Conservation (phyloP, 1,140 invertebrate species). For the Patella vulgata region DNA sequence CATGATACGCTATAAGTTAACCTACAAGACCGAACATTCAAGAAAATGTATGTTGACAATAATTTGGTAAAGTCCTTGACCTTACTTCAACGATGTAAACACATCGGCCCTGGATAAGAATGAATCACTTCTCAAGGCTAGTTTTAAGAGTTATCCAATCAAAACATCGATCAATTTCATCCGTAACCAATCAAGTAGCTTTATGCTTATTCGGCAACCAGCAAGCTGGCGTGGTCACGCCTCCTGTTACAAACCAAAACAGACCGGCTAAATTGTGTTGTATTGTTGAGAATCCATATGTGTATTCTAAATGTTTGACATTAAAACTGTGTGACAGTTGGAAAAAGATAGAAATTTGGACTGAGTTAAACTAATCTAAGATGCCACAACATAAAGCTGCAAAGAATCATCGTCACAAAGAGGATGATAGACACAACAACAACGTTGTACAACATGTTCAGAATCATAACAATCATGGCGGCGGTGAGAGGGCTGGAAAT, state of each 20-base stretch:
- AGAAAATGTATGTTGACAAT: too few species aligned
- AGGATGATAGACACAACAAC: conserved; percentile 56
- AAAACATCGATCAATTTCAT: background rate
- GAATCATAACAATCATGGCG: conserved; percentile 1
- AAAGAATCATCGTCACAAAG: conserved; percentile 39
- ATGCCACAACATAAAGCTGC: conserved; percentile 59
- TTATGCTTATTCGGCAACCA: background rate
- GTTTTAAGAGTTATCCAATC: conserved; percentile 20
- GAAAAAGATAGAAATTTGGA: background rate
- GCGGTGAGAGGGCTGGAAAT: conserved; percentile 18
- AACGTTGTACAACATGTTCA: conserved; percentile 3
- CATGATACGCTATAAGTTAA: too few species aligned
- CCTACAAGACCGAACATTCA: too few species aligned
- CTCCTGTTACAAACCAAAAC: conserved; percentile 14
- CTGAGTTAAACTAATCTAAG: background rate
- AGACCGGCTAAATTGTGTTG: conserved; percentile 5
- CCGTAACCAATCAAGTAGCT: conserved; percentile 4
- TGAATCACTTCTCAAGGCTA: conserved; percentile 21
- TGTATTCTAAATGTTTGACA: background rate
- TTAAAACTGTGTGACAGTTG: conserved; percentile 4
- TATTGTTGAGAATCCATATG: conserved; percentile 1
- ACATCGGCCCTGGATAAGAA: too few species aligned
- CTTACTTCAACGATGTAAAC: too few species aligned
- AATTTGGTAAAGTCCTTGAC: too few species aligned
- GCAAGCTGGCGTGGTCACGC: conserved; percentile 5